These are phyloP conservation scores for Tadarida brasiliensis DNA, from an alignment of 2,797 vertebrate species.

Conservation along the genomic window DNA sequence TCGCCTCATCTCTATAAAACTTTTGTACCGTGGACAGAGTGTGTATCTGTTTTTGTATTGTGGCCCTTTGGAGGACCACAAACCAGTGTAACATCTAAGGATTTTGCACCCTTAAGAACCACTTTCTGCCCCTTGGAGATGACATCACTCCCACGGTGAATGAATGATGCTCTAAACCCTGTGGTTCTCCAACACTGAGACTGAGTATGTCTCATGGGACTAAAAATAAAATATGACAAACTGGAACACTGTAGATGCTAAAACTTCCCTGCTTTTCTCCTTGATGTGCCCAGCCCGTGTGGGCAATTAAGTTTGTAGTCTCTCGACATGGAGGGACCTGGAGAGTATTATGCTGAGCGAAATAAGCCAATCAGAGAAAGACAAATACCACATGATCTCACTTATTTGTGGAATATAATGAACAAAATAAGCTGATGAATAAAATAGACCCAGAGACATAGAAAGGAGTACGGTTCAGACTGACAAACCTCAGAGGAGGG, in stretches of 20 bases:
- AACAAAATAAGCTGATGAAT: no score
- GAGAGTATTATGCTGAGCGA: no score
- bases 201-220: background rate
- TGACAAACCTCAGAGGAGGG: no score
- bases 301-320: background rate
- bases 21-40: background rate
- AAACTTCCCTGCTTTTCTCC: background rate
- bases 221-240: slow-evolving; percentile 30
- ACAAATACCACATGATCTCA: no score
- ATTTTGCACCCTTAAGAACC: background rate
- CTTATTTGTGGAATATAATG: no score
- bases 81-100: background rate
- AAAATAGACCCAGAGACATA: no score
- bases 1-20: background rate
- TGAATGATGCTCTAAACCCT: background rate
- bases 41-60: background rate
- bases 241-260: background rate
- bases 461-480: no score
- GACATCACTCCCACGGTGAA: background rate
- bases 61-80: background rate
- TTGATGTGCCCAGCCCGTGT: background rate
- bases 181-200: background rate
- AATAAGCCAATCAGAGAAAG: no score
- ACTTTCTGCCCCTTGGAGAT: background rate
- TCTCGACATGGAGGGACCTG: background rate